phyloP scores from a whole-genome alignment of 2,888 invertebrate genomes.

The Athripsodes cinereus region DNA sequence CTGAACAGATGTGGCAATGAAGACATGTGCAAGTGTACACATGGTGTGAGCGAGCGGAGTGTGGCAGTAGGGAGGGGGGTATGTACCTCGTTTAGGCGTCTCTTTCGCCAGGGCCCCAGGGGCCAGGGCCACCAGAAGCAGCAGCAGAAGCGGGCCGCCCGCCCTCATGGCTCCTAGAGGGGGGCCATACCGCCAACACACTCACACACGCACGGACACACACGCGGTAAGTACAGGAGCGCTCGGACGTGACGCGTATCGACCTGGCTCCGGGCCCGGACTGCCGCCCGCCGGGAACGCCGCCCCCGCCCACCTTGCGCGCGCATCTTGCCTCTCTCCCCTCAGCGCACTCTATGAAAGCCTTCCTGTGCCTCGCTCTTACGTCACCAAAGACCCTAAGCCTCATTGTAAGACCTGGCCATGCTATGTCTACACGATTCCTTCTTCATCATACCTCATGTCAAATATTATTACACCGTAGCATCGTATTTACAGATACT shows the following conservation, averaged over 20 bases:
- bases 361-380: not conserved
- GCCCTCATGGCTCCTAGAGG: slow-evolving; percentile 45
- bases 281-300: slow-evolving; percentile 18
- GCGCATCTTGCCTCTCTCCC: slow-evolving; percentile 32
- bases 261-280: slow-evolving; percentile 24
- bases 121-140: slow-evolving; percentile 49
- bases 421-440: not conserved
- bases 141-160: slow-evolving; percentile 51
- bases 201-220: slow-evolving; percentile 12
- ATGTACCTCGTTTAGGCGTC: slow-evolving; percentile 25
- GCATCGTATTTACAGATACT: no score
- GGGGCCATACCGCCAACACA: slow-evolving; percentile 13
- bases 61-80: slow-evolving; percentile 7
- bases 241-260: slow-evolving; percentile 20
- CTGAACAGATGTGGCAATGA: not conserved
- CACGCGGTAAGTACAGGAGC: slow-evolving; percentile 8
- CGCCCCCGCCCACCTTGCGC: slow-evolving; percentile 10
- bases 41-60: slow-evolving; percentile 9
- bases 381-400: not conserved
- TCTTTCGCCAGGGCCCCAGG: slow-evolving; percentile 41
- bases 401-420: not conserved
- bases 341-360: not conserved
- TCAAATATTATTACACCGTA: no score
- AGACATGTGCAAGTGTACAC: slow-evolving; percentile 1
- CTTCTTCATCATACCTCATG: not conserved